A percentile compares a stretch with the other conserved stretches of the same genome.
These are phyloP conservation scores for Emys orbicularis DNA, from an alignment of 2,797 vertebrate genomes.

Conservation along the genomic window DNA sequence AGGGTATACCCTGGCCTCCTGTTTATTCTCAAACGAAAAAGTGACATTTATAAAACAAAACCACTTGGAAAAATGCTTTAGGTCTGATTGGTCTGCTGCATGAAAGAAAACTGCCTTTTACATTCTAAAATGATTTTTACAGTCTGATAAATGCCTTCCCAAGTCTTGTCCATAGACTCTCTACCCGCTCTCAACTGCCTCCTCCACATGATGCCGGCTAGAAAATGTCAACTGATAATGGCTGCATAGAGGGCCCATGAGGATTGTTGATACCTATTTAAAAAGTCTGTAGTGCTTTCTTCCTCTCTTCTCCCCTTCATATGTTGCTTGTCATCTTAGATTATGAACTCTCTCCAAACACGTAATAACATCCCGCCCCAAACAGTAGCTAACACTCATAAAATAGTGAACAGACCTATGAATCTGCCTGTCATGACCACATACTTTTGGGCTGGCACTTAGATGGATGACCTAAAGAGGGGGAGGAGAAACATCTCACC, in stretches of 20 bases:
- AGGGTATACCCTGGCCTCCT: background rate
- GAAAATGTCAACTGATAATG: background rate
- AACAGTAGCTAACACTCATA: background rate
- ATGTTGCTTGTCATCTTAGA: background rate
- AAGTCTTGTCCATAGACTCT: background rate
- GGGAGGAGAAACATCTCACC: background rate
- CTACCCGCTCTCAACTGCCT: background rate
- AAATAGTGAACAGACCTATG: background rate
- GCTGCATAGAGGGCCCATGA: background rate
- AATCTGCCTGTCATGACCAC: background rate
- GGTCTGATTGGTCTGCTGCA: background rate
- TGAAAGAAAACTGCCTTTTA: background rate
- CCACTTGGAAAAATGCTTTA: background rate
- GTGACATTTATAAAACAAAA: background rate
- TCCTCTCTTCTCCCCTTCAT: background rate
- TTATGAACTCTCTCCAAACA: background rate
- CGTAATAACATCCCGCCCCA: background rate
- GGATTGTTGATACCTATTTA: background rate
- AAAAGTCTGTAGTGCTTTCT: background rate
- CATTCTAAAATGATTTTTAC: background rate
- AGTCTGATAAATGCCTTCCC: background rate
- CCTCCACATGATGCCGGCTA: background rate
- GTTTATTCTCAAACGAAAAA: background rate
- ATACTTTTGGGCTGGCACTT: background rate
- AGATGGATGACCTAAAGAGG: background rate